Percentiles rank a stretch among this genome's conserved stretches.
These are phyloP conservation scores for Pseudomugil gertrudae DNA, from an alignment of 2,797 vertebrate genomes.

Conservation along the genomic window DNA sequence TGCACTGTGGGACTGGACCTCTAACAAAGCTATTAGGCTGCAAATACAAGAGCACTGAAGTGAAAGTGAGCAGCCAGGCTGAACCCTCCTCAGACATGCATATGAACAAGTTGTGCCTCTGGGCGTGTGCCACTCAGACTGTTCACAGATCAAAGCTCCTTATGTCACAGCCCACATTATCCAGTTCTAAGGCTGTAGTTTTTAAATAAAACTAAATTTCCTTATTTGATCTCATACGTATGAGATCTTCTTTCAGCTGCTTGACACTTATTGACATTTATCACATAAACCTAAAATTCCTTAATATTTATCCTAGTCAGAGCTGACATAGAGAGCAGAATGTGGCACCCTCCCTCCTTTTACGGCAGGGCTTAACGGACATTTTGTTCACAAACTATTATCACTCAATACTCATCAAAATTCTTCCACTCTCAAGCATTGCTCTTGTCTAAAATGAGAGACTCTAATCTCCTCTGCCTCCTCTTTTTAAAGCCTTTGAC, in stretches of 20 bases:
- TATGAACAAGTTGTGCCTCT: constrained; percentile 33
- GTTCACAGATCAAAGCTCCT: constrained; percentile 56
- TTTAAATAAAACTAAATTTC: constrained; percentile 59
- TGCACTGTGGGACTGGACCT: constrained; percentile 42
- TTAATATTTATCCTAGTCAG: constrained; percentile 32
- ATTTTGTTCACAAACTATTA: constrained; percentile 61
- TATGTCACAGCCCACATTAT: constrained; percentile 47
- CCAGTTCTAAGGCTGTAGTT: constrained; percentile 34
- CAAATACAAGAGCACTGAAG: constrained; percentile 27
- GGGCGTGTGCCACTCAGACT: constrained; percentile 49
- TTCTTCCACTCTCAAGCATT: constrained; percentile 53
- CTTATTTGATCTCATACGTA: constrained; percentile 47
- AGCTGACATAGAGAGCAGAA: constrained; percentile 38
- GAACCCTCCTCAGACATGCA: constrained; percentile 35
- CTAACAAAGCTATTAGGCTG: constrained; percentile 8
- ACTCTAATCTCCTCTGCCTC: constrained; percentile 55
- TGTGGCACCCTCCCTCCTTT: constrained; percentile 10
- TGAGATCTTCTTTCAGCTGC: constrained; percentile 31
- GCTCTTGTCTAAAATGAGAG: constrained; percentile 61
- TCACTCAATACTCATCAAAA: constrained; percentile 68
- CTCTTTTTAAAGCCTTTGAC: constrained; percentile 40
- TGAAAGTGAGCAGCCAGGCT: constrained; percentile 31
- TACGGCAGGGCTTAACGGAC: constrained; percentile 38
- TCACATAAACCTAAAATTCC: constrained; percentile 30
- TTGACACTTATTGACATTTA: no score